phyloP scores from a whole-genome alignment of 2,113 vertebrate genomes.

The Lycaon pictus region DNA sequence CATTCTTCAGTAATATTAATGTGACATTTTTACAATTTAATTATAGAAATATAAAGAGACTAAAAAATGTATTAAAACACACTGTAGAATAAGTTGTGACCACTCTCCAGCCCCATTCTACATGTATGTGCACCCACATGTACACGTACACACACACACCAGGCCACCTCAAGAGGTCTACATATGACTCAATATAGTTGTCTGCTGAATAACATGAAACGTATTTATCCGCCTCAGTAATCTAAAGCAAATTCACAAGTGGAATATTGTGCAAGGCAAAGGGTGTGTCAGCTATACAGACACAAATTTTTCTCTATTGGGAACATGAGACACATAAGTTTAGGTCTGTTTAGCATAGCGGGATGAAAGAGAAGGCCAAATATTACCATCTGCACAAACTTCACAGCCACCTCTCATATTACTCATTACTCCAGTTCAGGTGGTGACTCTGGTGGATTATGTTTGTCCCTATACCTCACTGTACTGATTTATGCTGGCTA shows the following conservation, averaged over 20 bases:
- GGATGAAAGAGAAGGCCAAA: not conserved
- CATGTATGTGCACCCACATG: too few species aligned
- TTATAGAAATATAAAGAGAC: not conserved
- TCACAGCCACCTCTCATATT: not conserved
- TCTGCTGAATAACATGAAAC: not conserved
- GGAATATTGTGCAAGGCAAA: not conserved
- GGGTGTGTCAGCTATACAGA: not conserved
- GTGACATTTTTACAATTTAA: not conserved
- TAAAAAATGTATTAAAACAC: not conserved
- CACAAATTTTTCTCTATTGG: not conserved
- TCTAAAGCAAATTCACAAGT: not conserved
- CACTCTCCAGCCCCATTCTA: not conserved
- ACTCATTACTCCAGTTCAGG: not conserved
- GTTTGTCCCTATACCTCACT: too few species aligned
- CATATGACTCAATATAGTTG: not conserved
- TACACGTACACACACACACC: not conserved
- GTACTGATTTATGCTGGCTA: not conserved
- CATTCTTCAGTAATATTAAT: constrained; percentile 30
- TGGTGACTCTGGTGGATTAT: not conserved
- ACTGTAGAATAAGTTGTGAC: not conserved
- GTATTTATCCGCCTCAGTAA: not conserved
- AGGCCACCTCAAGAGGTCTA: not conserved
- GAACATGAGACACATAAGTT: not conserved
- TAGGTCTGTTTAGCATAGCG: not conserved
- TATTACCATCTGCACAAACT: not conserved